A percentile compares a stretch with the other conserved stretches of the same genome.
Evolutionary conservation across 2,888 invertebrate genomes (phyloP).

Genomic region (Polia nebulosa): DNA sequence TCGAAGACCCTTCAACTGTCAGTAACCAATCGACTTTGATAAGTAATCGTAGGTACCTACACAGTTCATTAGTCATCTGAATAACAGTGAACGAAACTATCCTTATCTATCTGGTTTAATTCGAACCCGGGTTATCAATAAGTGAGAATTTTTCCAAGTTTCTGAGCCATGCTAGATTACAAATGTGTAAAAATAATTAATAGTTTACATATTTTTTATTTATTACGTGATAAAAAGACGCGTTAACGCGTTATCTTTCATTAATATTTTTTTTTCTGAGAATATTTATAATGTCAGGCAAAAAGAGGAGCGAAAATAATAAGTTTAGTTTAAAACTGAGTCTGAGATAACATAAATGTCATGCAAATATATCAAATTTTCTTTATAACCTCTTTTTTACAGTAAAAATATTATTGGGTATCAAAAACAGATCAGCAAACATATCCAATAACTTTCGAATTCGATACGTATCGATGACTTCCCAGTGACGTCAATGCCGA

Average conservation of each 20-base stretch:
- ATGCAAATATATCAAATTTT: neutral
- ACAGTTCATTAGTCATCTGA: neutral
- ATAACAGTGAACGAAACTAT: constrained; percentile 13
- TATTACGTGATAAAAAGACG: constrained; percentile 32
- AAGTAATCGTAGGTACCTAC: too few species aligned
- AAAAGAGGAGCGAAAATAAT: neutral
- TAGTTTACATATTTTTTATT: constrained; percentile 12
- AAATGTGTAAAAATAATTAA: constrained; percentile 45
- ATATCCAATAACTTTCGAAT: constrained; percentile 1
- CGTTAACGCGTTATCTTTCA: constrained; percentile 16
- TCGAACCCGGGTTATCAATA: constrained; percentile 29
- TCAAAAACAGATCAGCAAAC: neutral
- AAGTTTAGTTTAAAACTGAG: neutral
- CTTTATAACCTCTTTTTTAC: neutral
- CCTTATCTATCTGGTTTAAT: constrained; percentile 6
- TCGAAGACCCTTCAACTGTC: neutral
- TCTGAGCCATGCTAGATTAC: constrained; percentile 23
- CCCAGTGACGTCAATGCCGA: constrained; percentile 72
- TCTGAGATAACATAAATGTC: neutral
- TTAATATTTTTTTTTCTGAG: constrained; percentile 11
- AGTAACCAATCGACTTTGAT: neutral
- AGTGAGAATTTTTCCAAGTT: constrained; percentile 25
- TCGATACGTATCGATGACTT: constrained; percentile 31
- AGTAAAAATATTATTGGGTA: neutral
- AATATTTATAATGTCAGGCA: neutral